These are phyloP conservation scores for Taenioides sp. DNA, from an alignment of 2,797 vertebrate genomes.

Conservation along the genomic window DNA sequence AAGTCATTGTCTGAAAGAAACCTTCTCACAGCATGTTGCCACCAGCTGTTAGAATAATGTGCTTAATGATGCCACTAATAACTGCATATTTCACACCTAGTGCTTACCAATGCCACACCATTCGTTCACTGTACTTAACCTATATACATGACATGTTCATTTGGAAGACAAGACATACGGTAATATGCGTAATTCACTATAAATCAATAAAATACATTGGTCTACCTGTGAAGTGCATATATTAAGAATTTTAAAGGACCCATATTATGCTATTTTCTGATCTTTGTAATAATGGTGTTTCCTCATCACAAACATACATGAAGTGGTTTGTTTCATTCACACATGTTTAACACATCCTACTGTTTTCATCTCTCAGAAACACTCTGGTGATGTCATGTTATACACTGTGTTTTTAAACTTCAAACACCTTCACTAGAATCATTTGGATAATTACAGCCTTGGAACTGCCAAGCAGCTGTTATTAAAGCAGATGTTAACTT, in stretches of 20 bases:
- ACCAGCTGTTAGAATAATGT: constrained; percentile 32
- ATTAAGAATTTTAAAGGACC: neutral
- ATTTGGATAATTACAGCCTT: too few relatives aligned
- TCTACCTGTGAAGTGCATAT: neutral
- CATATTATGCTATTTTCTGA: too few relatives aligned
- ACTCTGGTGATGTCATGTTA: too few relatives aligned
- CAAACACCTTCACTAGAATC: too few relatives aligned
- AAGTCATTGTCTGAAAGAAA: constrained; percentile 4
- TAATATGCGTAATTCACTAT: neutral
- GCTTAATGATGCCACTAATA: constrained; percentile 43
- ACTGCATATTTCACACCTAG: constrained; percentile 23
- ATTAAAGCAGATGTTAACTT: too few relatives aligned
- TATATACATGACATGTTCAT: neutral
- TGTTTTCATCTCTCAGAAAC: too few relatives aligned
- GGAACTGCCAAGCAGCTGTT: too few relatives aligned
- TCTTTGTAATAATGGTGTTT: too few relatives aligned
- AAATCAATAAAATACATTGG: neutral
- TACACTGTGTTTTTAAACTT: too few relatives aligned
- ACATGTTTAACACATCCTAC: too few relatives aligned
- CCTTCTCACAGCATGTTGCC: constrained; percentile 9
- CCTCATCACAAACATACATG: too few relatives aligned
- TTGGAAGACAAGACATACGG: neutral
- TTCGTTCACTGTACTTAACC: neutral
- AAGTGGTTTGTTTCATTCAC: too few relatives aligned
- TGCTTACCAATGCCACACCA: constrained; percentile 13